These are phyloP conservation scores for Palythoa heliodiscus DNA, from an alignment of 92 coral and sea anemone genomes.

Conservation along the genomic window DNA sequence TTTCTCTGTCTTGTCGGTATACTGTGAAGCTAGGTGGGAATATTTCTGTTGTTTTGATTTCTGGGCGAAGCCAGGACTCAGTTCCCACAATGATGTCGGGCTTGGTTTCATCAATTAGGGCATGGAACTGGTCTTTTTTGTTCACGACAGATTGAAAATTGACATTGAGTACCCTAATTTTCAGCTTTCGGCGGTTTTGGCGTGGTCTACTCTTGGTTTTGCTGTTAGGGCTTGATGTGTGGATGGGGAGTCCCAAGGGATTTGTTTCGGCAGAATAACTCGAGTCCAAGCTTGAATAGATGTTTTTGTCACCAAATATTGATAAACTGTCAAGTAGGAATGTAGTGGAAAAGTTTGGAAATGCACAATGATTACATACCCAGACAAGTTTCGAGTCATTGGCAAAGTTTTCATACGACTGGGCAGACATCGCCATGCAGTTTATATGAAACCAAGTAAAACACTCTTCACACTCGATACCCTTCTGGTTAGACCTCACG, in stretches of 20 bases:
- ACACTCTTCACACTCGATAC: slow-evolving; percentile 22
- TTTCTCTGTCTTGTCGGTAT: no score
- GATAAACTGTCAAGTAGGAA: slow-evolving; percentile 10
- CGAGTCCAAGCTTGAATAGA: neutral
- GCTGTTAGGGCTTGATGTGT: neutral
- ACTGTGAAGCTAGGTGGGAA: no score
- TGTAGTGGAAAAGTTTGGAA: slow-evolving; percentile 38
- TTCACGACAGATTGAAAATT: no score
- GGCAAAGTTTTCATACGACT: slow-evolving; percentile 24
- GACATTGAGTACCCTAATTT: no score
- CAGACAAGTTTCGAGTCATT: slow-evolving; percentile 31
- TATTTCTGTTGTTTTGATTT: no score
- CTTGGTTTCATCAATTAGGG: no score
- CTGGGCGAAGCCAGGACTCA: no score
- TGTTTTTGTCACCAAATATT: neutral
- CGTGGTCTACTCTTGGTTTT: neutral
- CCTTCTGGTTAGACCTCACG: slow-evolving; percentile 24
- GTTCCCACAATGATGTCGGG: no score
- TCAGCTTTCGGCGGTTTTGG: neutral
- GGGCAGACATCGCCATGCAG: slow-evolving; percentile 29
- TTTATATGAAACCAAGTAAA: slow-evolving; percentile 34
- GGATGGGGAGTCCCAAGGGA: neutral
- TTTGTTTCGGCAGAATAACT: neutral
- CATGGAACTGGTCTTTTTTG: no score
- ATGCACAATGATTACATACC: slow-evolving; percentile 39